Percentiles rank a stretch among this genome's conserved stretches.
phyloP scores from a whole-genome alignment of 2,888 invertebrate genomes.

The Flabesymbios commensalis region DNA sequence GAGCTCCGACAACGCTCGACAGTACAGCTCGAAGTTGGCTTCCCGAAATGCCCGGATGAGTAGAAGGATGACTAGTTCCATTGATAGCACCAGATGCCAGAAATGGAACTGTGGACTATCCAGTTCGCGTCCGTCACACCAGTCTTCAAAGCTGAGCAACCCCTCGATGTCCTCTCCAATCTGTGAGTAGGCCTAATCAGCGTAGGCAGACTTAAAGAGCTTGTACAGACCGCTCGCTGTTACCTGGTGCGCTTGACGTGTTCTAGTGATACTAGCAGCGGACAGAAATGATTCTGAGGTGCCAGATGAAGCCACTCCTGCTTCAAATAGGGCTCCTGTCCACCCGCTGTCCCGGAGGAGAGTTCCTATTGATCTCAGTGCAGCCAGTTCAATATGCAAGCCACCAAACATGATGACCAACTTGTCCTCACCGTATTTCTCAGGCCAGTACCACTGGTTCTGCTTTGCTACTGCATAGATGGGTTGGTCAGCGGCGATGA shows the following conservation, averaged over 20 bases:
- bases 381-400: conserved; percentile 46
- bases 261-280: conserved; percentile 31
- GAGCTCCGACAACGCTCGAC: conserved; percentile 23
- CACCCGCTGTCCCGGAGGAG: conserved; percentile 40
- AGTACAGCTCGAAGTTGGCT: conserved; percentile 24
- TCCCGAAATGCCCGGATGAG: conserved; percentile 24
- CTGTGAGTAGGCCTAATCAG: background rate
- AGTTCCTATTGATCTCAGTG: conserved; percentile 37
- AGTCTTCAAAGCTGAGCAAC: conserved; percentile 18
- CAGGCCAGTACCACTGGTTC: conserved; percentile 44
- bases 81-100: conserved; percentile 18
- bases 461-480: conserved; percentile 44
- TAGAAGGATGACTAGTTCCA: conserved; percentile 14
- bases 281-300: conserved; percentile 37
- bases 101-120: conserved; percentile 23
- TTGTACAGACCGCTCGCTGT: conserved; percentile 30
- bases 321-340: conserved; percentile 30
- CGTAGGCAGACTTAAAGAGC: conserved; percentile 27
- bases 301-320: conserved; percentile 36
- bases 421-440: conserved; percentile 40
- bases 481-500: conserved; percentile 42
- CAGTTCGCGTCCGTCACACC: conserved; percentile 4
- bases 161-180: background rate
- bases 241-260: conserved; percentile 31
- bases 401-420: conserved; percentile 46